phyloP scores from a whole-genome alignment of 2,888 invertebrate genomes.

The Tipula confusa region DNA sequence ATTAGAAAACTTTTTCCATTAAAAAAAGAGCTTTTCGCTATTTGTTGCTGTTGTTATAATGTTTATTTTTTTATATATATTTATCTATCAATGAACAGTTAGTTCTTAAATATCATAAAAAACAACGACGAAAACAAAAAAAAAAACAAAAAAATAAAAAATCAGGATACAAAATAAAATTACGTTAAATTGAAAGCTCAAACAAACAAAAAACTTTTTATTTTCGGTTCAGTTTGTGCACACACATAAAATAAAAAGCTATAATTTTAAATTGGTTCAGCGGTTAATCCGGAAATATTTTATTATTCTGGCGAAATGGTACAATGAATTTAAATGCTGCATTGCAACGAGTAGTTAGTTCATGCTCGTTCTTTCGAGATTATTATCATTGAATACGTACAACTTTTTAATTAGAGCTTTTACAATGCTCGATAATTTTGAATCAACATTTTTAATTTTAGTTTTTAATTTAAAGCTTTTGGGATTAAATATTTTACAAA shows the following conservation, averaged over 20 bases:
- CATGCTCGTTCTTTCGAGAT: background rate
- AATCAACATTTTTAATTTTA: background rate
- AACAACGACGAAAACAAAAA: background rate
- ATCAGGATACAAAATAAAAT: background rate
- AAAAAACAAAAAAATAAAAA: background rate
- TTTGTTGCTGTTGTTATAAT: background rate
- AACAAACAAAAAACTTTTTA: background rate
- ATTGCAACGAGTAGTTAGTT: too few relatives aligned
- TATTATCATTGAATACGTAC: background rate
- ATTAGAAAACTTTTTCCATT: conserved; percentile 25
- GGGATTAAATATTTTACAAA: too few relatives aligned
- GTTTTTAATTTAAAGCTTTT: too few relatives aligned
- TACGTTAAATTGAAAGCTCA: conserved; percentile 1
- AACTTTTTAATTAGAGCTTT: background rate
- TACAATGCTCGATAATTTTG: background rate
- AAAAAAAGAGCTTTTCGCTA: background rate
- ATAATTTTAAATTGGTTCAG: background rate
- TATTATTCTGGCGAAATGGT: background rate
- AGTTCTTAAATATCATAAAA: background rate
- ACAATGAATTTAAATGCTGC: too few relatives aligned
- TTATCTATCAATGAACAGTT: conserved; percentile 25
- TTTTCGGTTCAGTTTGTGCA: background rate
- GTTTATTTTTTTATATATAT: background rate
- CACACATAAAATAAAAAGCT: background rate
- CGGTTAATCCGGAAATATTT: conserved; percentile 9